These are phyloP conservation scores for Neoarius graeffei DNA, from an alignment of 2,113 vertebrate species.

Conservation along the genomic window DNA sequence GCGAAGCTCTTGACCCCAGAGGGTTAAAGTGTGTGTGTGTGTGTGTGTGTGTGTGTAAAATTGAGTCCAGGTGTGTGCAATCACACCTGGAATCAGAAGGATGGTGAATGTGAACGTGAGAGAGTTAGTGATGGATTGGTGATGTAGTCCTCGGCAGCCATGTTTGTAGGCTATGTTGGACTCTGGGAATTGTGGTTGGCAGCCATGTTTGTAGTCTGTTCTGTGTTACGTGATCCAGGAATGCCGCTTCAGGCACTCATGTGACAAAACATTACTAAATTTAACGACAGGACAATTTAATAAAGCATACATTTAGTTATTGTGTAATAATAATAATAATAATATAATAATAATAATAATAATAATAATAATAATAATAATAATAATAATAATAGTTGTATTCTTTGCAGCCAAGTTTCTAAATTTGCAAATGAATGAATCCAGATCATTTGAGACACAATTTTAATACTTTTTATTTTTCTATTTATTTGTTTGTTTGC, in stretches of 20 bases:
- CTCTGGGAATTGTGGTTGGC: not conserved
- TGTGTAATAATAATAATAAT: not conserved
- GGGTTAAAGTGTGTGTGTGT: no score
- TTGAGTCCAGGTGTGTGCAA: not conserved
- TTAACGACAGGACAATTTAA: not conserved
- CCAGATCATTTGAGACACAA: not conserved
- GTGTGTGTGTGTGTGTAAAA: not conserved
- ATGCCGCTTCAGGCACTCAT: not conserved
- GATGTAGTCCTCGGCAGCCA: not conserved
- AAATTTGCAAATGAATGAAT: not conserved
- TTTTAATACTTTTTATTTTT: no score
- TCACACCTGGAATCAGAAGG: no score
- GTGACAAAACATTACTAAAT: not conserved
- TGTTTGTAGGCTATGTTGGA: not conserved
- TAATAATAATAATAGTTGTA: not conserved
- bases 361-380: not conserved
- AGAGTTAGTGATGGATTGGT: not conserved
- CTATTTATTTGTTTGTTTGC: no score
- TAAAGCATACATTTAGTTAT: not conserved
- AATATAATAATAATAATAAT: no score
- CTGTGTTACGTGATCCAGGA: not conserved
- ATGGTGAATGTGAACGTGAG: not conserved
- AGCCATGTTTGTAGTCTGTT: not conserved
- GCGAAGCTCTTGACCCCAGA: no score
- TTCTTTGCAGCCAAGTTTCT: not conserved